A percentile compares a stretch with the other conserved stretches of the same genome.
Evolutionary conservation across 2,888 invertebrate species (phyloP).

Genomic region (Pyrocoelia pectoralis): DNA sequence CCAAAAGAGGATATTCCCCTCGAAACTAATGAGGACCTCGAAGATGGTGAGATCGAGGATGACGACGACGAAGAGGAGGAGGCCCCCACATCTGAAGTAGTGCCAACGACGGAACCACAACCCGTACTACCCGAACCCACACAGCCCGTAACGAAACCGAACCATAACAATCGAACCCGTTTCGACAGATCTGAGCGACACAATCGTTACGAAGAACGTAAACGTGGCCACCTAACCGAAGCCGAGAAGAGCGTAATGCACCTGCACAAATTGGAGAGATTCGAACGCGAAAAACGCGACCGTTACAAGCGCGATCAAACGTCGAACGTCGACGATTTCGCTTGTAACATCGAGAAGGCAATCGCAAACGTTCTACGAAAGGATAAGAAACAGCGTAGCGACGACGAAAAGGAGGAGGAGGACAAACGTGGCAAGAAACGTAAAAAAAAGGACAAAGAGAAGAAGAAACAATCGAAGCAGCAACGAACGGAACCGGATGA

Average conservation of each 20-base stretch:
- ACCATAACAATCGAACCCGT: conserved; percentile 17
- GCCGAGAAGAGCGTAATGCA: conserved; percentile 59
- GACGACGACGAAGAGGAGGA: conserved; percentile 64
- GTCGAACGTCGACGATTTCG: conserved; percentile 72
- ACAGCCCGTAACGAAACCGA: too few species aligned
- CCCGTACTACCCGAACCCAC: background rate
- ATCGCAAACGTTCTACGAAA: conserved; percentile 79
- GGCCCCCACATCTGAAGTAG: conserved; percentile 49
- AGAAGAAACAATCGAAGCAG: conserved; percentile 65
- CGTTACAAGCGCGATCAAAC: conserved; percentile 49
- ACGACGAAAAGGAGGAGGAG: conserved; percentile 59
- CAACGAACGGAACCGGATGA: conserved; percentile 61
- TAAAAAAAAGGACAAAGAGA: conserved; percentile 64
- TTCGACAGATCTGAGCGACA: conserved; percentile 37
- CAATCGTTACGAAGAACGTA: conserved; percentile 47
- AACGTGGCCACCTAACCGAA: conserved; percentile 56
- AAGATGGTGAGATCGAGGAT: conserved; percentile 87
- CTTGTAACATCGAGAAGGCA: conserved; percentile 80
- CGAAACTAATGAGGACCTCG: conserved; percentile 69
- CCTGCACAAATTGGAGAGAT: conserved; percentile 55
- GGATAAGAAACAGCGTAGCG: conserved; percentile 61
- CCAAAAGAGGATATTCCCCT: conserved; percentile 7
- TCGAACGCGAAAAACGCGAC: conserved; percentile 54
- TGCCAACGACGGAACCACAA: background rate
- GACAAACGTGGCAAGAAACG: conserved; percentile 66